Evolutionary conservation across 2,888 invertebrate species (phyloP).

Genomic region (Phyllotreta striolata): DNA sequence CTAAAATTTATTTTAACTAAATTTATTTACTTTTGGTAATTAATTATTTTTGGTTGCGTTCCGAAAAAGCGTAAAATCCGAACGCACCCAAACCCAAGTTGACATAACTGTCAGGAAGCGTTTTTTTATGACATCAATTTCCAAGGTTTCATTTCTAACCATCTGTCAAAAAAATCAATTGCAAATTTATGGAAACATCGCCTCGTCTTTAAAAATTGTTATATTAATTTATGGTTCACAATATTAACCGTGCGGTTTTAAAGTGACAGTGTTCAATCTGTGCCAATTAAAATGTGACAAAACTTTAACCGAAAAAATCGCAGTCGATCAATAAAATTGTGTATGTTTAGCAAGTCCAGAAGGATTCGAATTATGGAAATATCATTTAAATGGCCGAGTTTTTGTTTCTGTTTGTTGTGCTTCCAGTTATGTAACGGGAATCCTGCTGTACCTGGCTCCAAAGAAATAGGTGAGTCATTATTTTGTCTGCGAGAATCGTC

Average conservation of each 20-base stretch:
- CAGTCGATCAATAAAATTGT: conserved; percentile 36
- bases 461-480: conserved; percentile 59
- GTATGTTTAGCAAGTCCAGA: conserved; percentile 27
- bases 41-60: too few relatives aligned
- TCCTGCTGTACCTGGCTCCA: conserved; percentile 58
- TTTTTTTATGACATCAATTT: conserved; percentile 7
- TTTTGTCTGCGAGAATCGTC: conserved; percentile 22
- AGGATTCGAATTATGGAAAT: conserved; percentile 50
- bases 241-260: conserved; percentile 11
- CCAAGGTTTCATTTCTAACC: conserved; percentile 21
- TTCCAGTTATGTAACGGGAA: conserved; percentile 60
- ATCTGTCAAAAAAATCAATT: conserved; percentile 35
- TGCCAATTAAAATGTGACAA: conserved; percentile 39
- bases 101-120: conserved; percentile 15
- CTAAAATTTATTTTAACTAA: too few relatives aligned
- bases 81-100: neutral
- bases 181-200: conserved; percentile 27
- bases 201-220: conserved; percentile 19
- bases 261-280: conserved; percentile 30
- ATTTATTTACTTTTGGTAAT: too few relatives aligned
- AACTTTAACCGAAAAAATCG: conserved; percentile 28
- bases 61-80: too few relatives aligned
- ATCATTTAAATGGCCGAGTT: conserved; percentile 55
- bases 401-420: conserved; percentile 55
- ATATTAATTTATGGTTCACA: conserved; percentile 21